A percentile compares a stretch with the other conserved stretches of the same genome.
Evolutionary conservation across 2,888 invertebrate species (phyloP).

Genomic region (Lasioglossum marginatum): DNA sequence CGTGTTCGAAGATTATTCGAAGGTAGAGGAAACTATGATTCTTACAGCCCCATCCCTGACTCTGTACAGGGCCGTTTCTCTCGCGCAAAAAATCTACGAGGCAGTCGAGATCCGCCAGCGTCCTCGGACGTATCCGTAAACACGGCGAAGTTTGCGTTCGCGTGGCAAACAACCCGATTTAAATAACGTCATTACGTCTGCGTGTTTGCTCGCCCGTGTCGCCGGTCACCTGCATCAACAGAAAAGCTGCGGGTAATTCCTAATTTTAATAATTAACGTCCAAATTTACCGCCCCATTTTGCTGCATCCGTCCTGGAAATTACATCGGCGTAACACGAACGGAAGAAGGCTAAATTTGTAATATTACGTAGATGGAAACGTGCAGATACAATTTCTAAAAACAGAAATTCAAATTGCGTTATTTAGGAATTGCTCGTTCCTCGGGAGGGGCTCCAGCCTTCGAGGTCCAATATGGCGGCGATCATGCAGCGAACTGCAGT

Average conservation of each 20-base stretch:
- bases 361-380: no score
- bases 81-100: not conserved
- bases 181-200: conserved; percentile 8
- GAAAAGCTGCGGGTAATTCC: not conserved
- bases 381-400: not conserved
- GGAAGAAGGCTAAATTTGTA: not conserved
- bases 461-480: no score
- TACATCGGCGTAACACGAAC: not conserved
- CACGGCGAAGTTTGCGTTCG: not conserved
- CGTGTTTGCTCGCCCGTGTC: conserved; percentile 14
- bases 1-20: not conserved
- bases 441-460: no score
- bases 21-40: not conserved
- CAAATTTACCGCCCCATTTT: not conserved
- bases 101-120: not conserved
- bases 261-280: conserved; percentile 5
- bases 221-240: conserved; percentile 11
- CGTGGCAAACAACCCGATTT: conserved; percentile 14
- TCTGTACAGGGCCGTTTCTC: not conserved
- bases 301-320: not conserved
- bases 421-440: not conserved
- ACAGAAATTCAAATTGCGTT: not conserved
- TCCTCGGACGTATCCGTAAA: not conserved
- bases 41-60: not conserved
- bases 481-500: no score